Evolutionary conservation across 2,113 vertebrate species (phyloP), one percentile per base, ranked within the genome.

Genomic region (Fulica atra): DNA sequence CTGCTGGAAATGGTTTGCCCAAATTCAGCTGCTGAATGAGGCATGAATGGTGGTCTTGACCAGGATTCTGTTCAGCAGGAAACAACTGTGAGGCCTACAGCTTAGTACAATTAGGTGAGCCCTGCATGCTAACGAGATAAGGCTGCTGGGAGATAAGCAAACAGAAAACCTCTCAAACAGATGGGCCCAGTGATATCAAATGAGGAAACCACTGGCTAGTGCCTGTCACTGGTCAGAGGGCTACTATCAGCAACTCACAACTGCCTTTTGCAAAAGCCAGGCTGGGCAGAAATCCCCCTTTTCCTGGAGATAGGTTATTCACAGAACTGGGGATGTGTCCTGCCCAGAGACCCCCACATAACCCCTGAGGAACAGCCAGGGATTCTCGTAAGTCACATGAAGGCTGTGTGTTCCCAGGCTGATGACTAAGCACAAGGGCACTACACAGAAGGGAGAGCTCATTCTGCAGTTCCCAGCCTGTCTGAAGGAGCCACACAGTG

Each of bases 371-470:
- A 68, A 18, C 16, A 38, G 74, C 25, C 24, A 35, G 14, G 2
- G 1, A 10, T 15, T 60, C 51, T 5, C 0, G 0, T 9, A 42
- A 73, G 48, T 48, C 66, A 42, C 10, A 0, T 4, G 20, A 26
- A 61, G 46, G 11, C 23, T 19, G 21, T 35, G 25, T 35, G 66
- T 53, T 48, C 46, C 66, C 5, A 2, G 18, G 23, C 18, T 50
- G 68, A 6, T 29, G 19, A 50, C 19, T 13, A 2, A 2, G 17
- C 26, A 5, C 23, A 6, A 60, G 12, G 35, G 46, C 4, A 3
- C 36, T 29, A 5, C 7, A 5, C 1, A 5, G 15, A 18, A 18
- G 53, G 85, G 13, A 11, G 20, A 57, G 28, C 33, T 77, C 64
- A 4, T 51, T 5, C 59, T 57, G 13, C 3, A 59, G 64, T 0